A percentile compares a stretch with the other conserved stretches of the same genome.
phyloP scores from a whole-genome alignment of 2,797 vertebrate genomes.

The Poecilia gillii region DNA sequence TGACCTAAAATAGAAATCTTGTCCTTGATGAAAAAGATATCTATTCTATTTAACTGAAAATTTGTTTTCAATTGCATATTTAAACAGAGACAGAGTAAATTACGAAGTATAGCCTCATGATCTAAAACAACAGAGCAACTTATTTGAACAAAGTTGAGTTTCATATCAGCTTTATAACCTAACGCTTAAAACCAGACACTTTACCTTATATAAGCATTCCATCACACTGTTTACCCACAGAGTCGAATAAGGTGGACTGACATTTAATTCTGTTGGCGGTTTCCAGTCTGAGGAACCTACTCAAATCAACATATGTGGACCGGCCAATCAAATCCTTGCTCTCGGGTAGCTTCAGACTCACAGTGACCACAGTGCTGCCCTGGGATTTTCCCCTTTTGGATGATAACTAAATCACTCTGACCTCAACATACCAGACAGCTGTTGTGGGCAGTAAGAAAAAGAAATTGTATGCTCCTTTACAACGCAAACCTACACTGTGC shows the following conservation, averaged over 20 bases:
- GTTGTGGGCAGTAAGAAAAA: slow-evolving; percentile 52
- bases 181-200: slow-evolving; percentile 30
- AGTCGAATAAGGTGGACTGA: slow-evolving; percentile 24
- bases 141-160: slow-evolving; percentile 29
- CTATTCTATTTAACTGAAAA: neutral
- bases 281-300: slow-evolving; percentile 50
- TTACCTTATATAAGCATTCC: slow-evolving; percentile 40
- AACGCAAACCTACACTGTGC: slow-evolving; percentile 20
- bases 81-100: neutral
- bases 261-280: slow-evolving; percentile 49
- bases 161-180: slow-evolving; percentile 29
- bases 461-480: slow-evolving; percentile 38
- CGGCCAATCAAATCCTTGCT: slow-evolving; percentile 44
- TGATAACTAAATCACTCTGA: slow-evolving; percentile 69
- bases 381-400: slow-evolving; percentile 72
- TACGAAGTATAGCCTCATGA: neutral
- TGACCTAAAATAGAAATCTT: neutral
- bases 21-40: too few species aligned
- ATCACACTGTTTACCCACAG: slow-evolving; percentile 21
- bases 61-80: neutral
- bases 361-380: slow-evolving; percentile 49
- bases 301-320: slow-evolving; percentile 52
- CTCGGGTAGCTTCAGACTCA: slow-evolving; percentile 43
- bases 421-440: slow-evolving; percentile 79
- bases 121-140: neutral